These are phyloP conservation scores for Choristoneura fumiferana DNA, from an alignment of 1,140 invertebrate genomes.

Conservation along the genomic window DNA sequence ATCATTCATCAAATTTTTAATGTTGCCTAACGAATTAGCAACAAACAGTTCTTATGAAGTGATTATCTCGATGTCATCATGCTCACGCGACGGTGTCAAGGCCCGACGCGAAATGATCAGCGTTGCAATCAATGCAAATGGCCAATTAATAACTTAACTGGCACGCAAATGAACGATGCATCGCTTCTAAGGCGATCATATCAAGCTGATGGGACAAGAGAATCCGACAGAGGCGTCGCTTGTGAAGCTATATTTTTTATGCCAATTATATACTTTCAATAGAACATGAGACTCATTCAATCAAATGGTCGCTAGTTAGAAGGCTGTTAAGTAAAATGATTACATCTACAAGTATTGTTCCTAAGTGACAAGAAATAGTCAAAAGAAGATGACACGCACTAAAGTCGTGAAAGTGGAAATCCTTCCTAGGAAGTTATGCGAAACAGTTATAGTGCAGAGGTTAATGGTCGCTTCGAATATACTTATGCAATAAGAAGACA, in stretches of 20 bases:
- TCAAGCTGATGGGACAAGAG: background rate
- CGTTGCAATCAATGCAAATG: constrained; percentile 39
- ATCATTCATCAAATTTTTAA: too few relatives aligned
- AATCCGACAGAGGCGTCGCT: too few relatives aligned
- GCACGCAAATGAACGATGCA: background rate
- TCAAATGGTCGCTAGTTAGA: too few relatives aligned
- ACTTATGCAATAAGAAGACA: too few relatives aligned
- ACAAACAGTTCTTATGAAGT: constrained; percentile 25
- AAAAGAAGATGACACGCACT: background rate
- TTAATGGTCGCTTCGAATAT: too few relatives aligned
- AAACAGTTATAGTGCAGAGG: too few relatives aligned
- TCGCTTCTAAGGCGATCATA: background rate
- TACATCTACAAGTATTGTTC: too few relatives aligned
- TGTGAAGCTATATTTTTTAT: too few relatives aligned
- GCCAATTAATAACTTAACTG: constrained; percentile 33
- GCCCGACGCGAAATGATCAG: constrained; percentile 13
- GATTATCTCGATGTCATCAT: constrained; percentile 30
- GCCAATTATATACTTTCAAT: too few relatives aligned
- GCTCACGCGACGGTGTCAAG: constrained; percentile 36
- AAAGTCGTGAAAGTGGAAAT: constrained; percentile 4
- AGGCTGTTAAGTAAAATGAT: too few relatives aligned
- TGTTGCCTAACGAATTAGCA: too few relatives aligned
- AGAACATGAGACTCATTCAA: too few relatives aligned
- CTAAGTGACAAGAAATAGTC: constrained; percentile 4
- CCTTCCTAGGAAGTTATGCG: constrained; percentile 10